Conservation (phyloP, 2,797 vertebrate genomes). For the Phaenicophaeus curvirostris region DNA sequence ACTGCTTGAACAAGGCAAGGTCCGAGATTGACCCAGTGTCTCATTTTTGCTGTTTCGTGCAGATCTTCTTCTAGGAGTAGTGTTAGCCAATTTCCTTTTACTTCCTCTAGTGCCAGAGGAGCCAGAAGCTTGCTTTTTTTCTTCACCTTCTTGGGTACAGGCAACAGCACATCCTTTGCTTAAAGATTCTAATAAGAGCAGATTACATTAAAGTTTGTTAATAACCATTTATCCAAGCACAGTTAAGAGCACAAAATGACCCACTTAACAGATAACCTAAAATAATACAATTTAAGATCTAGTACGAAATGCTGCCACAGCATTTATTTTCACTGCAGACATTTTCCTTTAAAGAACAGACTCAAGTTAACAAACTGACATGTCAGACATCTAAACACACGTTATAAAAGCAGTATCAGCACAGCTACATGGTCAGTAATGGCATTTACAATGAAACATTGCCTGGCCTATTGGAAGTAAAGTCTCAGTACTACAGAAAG, state of each 20-base stretch:
- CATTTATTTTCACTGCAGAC: background rate
- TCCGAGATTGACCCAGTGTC: slow-evolving; percentile 76
- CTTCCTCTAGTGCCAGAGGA: slow-evolving; percentile 86
- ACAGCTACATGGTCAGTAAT: background rate
- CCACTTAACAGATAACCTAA: background rate
- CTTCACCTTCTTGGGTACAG: slow-evolving; percentile 89
- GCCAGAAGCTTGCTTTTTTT: slow-evolving; percentile 86
- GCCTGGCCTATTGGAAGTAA: background rate
- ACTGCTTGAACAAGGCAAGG: slow-evolving; percentile 76
- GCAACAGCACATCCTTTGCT: slow-evolving; percentile 86
- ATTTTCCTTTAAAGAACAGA: background rate
- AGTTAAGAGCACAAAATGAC: background rate
- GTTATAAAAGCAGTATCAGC: background rate
- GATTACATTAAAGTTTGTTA: background rate
- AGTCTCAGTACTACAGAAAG: background rate
- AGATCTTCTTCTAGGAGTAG: slow-evolving; percentile 84
- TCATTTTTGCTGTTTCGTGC: slow-evolving; percentile 84
- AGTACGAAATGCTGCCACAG: background rate
- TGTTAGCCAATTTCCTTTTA: slow-evolving; percentile 81
- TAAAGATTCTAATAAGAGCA: slow-evolving; percentile 79
- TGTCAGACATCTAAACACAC: background rate
- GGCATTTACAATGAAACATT: background rate
- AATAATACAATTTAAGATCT: background rate
- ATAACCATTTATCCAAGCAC: background rate
- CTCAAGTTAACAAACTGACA: background rate